Percentiles rank a stretch among this genome's conserved stretches.
Conservation (phyloP, 2,113 vertebrate species). For the Chaenogobius annularis region DNA sequence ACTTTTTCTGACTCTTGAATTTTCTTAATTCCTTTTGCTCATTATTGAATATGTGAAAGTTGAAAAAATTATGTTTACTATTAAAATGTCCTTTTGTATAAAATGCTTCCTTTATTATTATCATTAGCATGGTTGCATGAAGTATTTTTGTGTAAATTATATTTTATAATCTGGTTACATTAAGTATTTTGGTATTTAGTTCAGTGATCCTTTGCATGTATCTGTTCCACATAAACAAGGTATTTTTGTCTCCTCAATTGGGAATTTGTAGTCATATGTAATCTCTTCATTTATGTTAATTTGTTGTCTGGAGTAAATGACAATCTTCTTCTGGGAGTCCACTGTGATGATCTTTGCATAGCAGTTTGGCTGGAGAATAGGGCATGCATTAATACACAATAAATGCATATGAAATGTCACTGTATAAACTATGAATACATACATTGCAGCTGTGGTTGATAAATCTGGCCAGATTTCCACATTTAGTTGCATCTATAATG, state of each 20-base stretch:
- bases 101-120: background rate
- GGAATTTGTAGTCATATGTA: constrained; percentile 98
- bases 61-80: background rate
- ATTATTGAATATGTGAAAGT: background rate
- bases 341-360: constrained; percentile 98
- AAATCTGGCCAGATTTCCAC: constrained; percentile 92
- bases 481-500: constrained; percentile 97
- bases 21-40: background rate
- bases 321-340: constrained; percentile 97
- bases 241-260: constrained; percentile 97
- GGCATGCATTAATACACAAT: background rate
- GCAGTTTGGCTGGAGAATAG: constrained; percentile 89
- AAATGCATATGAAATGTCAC: background rate
- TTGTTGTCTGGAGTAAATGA: constrained; percentile 96
- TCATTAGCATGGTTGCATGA: background rate
- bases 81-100: background rate
- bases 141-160: background rate
- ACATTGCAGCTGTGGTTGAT: constrained; percentile 99
- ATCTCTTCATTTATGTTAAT: constrained; percentile 94
- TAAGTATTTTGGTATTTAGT: constrained; percentile 73
- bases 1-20: background rate
- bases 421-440: constrained; percentile 59
- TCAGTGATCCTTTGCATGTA: constrained; percentile 93
- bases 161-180: background rate
- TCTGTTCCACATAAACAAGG: constrained; percentile 94